A percentile compares a stretch with the other conserved stretches of the same genome.
phyloP scores from a whole-genome alignment of 2,797 vertebrate genomes.

The Gymnodraco acuticeps region DNA sequence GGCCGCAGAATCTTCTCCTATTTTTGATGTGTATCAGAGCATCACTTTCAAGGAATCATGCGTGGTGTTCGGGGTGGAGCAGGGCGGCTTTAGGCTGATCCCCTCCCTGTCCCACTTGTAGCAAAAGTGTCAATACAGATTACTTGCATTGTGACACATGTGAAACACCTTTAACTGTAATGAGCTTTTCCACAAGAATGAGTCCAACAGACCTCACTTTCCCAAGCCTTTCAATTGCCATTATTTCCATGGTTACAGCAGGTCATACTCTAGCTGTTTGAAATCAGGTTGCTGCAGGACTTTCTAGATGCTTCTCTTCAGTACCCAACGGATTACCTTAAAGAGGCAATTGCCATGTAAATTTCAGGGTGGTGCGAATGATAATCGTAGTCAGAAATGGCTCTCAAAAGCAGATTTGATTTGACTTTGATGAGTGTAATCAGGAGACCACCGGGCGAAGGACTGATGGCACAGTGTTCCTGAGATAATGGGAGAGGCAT shows the following conservation, averaged over 20 bases:
- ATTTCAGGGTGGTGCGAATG: slow-evolving; percentile 77
- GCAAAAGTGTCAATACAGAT: slow-evolving; percentile 71
- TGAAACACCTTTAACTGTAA: slow-evolving; percentile 74
- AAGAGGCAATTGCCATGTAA: slow-evolving; percentile 82
- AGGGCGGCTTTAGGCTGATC: slow-evolving; percentile 53
- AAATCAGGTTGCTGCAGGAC: slow-evolving; percentile 68
- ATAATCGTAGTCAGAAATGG: slow-evolving; percentile 78
- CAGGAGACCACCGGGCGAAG: slow-evolving; percentile 75
- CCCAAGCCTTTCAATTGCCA: slow-evolving; percentile 67
- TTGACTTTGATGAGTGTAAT: slow-evolving; percentile 84
- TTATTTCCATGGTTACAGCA: slow-evolving; percentile 80
- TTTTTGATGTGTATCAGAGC: slow-evolving; percentile 63
- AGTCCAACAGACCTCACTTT: slow-evolving; percentile 50
- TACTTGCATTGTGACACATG: slow-evolving; percentile 70
- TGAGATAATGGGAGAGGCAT: slow-evolving; percentile 73
- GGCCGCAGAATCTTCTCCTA: slow-evolving; percentile 35
- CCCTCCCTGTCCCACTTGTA: slow-evolving; percentile 44
- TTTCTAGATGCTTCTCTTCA: slow-evolving; percentile 67
- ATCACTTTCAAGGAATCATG: slow-evolving; percentile 47
- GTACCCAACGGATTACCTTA: slow-evolving; percentile 70
- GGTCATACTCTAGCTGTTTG: slow-evolving; percentile 74
- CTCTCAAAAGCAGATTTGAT: slow-evolving; percentile 79
- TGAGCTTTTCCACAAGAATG: slow-evolving; percentile 75
- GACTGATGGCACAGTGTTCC: slow-evolving; percentile 64
- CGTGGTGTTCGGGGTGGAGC: slow-evolving; percentile 25